Evolutionary conservation across 2,113 vertebrate species (phyloP).

Genomic region (Neolamprologus cancellatus): DNA sequence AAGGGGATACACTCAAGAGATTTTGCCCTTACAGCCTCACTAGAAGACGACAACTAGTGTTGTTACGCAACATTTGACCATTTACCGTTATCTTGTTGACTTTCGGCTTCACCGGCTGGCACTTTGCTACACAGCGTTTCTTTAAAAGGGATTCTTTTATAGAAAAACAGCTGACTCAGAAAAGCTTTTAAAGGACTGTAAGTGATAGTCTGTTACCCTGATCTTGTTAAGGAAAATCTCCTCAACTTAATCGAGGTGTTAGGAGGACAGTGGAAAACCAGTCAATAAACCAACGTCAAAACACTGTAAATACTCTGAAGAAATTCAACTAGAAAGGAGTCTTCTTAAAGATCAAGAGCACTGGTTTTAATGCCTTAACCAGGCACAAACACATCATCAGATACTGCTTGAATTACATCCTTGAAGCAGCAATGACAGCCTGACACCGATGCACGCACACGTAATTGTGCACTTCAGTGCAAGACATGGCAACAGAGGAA

Average conservation of each 20-base stretch:
- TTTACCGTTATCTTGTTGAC: not conserved
- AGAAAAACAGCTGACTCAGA: slow-evolving; percentile 27
- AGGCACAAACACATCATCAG: not conserved
- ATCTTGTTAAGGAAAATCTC: slow-evolving; percentile 54
- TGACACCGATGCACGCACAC: not conserved
- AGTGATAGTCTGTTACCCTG: slow-evolving; percentile 25
- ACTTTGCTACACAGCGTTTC: not conserved
- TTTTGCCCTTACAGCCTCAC: not conserved
- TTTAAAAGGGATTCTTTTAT: not conserved
- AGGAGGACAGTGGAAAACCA: not conserved
- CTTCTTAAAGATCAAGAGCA: not conserved
- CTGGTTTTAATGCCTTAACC: not conserved
- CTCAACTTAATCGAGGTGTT: slow-evolving; percentile 19
- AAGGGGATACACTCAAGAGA: not conserved
- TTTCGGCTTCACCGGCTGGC: not conserved
- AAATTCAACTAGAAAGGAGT: not conserved
- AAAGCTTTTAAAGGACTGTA: slow-evolving; percentile 26
- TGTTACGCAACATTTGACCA: not conserved
- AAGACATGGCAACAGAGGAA: not conserved
- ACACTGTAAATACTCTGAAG: not conserved
- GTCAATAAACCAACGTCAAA: not conserved
- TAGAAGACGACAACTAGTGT: not conserved
- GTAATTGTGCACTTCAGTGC: not conserved
- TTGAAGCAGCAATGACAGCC: not conserved
- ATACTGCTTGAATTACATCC: not conserved